These are phyloP conservation scores for Lucilia sericata DNA, from an alignment of 1,140 invertebrate species.

Conservation along the genomic window DNA sequence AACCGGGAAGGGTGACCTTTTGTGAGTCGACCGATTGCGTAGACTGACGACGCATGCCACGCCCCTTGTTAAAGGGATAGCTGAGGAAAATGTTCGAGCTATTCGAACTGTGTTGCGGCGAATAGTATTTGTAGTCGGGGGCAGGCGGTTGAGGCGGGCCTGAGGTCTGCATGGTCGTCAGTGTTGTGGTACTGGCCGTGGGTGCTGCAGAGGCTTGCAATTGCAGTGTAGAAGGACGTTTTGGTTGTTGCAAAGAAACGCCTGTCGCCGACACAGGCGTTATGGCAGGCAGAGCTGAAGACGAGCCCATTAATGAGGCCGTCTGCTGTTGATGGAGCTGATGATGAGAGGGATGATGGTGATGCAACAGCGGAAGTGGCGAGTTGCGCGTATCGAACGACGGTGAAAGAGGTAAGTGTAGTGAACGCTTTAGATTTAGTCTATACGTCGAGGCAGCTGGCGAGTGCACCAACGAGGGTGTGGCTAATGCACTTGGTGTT, in stretches of 20 bases:
- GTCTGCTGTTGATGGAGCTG: constrained; percentile 49
- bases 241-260: constrained; percentile 53
- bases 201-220: constrained; percentile 57
- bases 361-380: constrained; percentile 62
- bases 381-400: constrained; percentile 65
- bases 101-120: constrained; percentile 63
- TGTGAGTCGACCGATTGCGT: constrained; percentile 65
- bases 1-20: constrained; percentile 62
- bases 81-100: constrained; percentile 51
- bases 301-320: constrained; percentile 48
- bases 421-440: constrained; percentile 61
- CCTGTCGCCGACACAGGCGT: constrained; percentile 54
- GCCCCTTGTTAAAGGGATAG: constrained; percentile 63
- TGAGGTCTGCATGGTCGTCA: constrained; percentile 41
- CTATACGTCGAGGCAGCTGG: constrained; percentile 62
- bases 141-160: constrained; percentile 58
- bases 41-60: constrained; percentile 62
- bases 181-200: constrained; percentile 55
- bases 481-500: constrained; percentile 52
- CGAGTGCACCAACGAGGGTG: constrained; percentile 59
- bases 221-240: constrained; percentile 61
- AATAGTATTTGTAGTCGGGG: constrained; percentile 66
- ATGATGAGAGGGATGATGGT: constrained; percentile 53
- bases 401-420: constrained; percentile 64
- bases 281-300: constrained; percentile 30